Base-by-base conservation (phyloP, 2,888 invertebrate species). In the Tuta absoluta region DNA sequence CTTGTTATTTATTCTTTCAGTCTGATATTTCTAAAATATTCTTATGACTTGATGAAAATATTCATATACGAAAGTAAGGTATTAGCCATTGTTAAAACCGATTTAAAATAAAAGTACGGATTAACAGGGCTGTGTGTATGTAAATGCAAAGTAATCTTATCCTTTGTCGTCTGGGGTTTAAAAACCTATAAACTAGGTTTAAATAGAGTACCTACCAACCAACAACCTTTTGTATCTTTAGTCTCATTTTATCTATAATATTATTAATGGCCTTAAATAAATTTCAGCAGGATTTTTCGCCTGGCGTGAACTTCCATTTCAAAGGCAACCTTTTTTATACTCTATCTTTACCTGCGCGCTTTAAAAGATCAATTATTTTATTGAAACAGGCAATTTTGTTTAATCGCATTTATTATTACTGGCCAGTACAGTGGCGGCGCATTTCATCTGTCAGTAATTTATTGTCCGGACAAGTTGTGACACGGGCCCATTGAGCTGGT, bases 381-480 rank as follows among this genome's bases (percentile, higher is more conserved):
- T 58, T 58, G 21, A 33, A n/a, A 28, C 24, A 28, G n/a, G 38
- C 59, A n/a, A 45, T 63, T 65, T 63, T 62, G 49, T 63, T 69
- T 65, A 69, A 66, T 69, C 68, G 59, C 63, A 71, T 76, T 76
- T 76, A 76, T 74, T 74, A 78, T 76, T 73, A 73, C 74, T 63
- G 65, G 45, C 48, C 66, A 65, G 64, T 64, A 65, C 11, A 23
- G 70, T 67, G 71, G 73, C 75, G 78, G 78, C 69, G 72, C 74
- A 71, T 81, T 81, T 83, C 79, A 78, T 80, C 78, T 79, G 81
- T 73, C 75, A 72, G 74, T 80, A 77, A 83, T 85, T 80, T 82
- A 85, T 80, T 74, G 77, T 69, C 69, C 68, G 69, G 75, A 80
- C 79, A 80, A 74, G 74, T 78, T 79, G 81, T 78, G 81, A 81